phyloP scores from a whole-genome alignment of 2,113 vertebrate species.

The Salvelinus fontinalis region DNA sequence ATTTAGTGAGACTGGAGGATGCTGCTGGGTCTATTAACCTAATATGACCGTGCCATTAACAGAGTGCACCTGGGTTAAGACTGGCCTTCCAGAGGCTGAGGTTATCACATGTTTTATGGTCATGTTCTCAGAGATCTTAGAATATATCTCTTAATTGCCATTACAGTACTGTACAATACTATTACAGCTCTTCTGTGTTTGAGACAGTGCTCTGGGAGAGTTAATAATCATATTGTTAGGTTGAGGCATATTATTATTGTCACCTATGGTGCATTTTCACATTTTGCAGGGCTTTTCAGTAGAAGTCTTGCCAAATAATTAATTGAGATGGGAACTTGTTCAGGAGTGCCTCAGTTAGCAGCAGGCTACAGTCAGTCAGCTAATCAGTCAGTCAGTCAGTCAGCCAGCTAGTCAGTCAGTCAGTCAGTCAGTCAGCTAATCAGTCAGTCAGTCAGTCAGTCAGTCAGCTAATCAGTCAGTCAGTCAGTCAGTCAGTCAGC shows the following conservation, averaged over 20 bases:
- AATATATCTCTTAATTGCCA: neutral
- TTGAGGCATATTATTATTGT: neutral
- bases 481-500: no score
- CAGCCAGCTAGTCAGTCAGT: no score
- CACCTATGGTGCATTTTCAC: neutral
- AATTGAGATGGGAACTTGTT: constrained; percentile 17
- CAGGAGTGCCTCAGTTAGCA: constrained; percentile 23
- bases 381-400: no score
- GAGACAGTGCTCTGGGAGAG: neutral
- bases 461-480: no score
- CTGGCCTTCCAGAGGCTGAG: neutral
- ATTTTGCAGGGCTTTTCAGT: neutral
- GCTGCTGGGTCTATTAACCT: constrained; percentile 45
- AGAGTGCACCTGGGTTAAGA: constrained; percentile 37
- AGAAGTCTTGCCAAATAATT: no score
- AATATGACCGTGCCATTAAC: constrained; percentile 38
- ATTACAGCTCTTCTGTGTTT: no score
- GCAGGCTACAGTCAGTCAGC: neutral
- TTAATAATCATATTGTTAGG: neutral
- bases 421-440: no score
- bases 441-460: no score
- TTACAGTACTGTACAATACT: neutral
- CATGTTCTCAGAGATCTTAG: neutral
- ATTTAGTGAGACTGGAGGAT: no score
- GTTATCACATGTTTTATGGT: neutral